A percentile compares a stretch with the other conserved stretches of the same genome.
phyloP scores from a whole-genome alignment of 2,888 invertebrate genomes.

The Azorinus chamasolen region DNA sequence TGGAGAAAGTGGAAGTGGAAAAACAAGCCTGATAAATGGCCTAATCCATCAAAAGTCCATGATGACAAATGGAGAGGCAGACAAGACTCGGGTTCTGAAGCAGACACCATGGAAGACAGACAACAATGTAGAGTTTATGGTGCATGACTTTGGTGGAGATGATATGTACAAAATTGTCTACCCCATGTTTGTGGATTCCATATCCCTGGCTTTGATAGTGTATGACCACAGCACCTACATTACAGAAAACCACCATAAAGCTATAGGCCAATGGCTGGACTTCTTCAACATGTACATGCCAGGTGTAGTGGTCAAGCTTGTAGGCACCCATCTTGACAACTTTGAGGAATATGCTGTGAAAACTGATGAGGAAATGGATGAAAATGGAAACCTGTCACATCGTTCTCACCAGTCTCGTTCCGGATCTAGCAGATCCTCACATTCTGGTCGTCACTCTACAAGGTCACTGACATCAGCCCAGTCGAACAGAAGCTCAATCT shows the following conservation, averaged over 20 bases:
- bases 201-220: conserved; percentile 80
- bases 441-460: conserved; percentile 27
- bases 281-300: conserved; percentile 78
- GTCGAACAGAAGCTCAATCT: conserved; percentile 10
- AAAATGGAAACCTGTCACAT: conserved; percentile 43
- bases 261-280: conserved; percentile 83
- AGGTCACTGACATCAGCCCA: conserved; percentile 21
- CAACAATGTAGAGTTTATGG: conserved; percentile 82
- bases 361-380: conserved; percentile 46
- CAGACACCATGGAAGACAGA: conserved; percentile 81
- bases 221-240: conserved; percentile 79
- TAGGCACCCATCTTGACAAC: conserved; percentile 83
- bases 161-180: conserved; percentile 77
- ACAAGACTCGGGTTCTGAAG: conserved; percentile 70
- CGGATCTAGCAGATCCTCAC: conserved; percentile 20
- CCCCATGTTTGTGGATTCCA: conserved; percentile 80
- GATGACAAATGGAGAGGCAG: conserved; percentile 67
- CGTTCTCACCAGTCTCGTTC: conserved; percentile 1
- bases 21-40: conserved; percentile 81
- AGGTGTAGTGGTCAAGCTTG: conserved; percentile 83
- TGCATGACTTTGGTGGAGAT: conserved; percentile 83
- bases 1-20: conserved; percentile 83
- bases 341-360: conserved; percentile 62
- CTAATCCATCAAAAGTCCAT: conserved; percentile 78
- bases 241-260: conserved; percentile 68